These are phyloP conservation scores for Hirtodrosophila cameraria DNA, from an alignment of 2,888 invertebrate species.

Conservation along the genomic window DNA sequence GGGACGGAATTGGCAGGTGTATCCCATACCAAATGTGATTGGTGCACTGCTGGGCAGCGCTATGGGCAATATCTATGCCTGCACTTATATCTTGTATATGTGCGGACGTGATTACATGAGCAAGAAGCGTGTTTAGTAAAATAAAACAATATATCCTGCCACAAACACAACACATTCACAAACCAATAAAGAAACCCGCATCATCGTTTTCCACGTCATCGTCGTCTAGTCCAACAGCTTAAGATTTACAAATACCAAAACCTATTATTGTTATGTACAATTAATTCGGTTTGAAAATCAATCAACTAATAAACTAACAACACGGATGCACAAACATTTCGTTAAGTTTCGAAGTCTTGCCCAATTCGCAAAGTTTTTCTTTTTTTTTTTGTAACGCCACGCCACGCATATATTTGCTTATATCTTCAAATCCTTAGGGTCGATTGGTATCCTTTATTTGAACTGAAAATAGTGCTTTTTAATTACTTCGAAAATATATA, in stretches of 20 bases:
- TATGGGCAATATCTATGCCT: slow-evolving; percentile 84
- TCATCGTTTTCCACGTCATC: background rate
- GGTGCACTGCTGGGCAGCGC: slow-evolving; percentile 87
- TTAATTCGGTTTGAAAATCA: slow-evolving; percentile 64
- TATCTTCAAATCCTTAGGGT: no score
- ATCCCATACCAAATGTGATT: slow-evolving; percentile 88
- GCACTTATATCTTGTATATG: slow-evolving; percentile 80
- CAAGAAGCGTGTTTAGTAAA: slow-evolving; percentile 79
- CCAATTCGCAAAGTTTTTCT: no score
- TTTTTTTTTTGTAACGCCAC: no score
- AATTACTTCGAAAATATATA: no score
- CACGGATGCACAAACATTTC: slow-evolving; percentile 4
- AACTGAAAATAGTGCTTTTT: no score
- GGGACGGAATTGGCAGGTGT: slow-evolving; percentile 92
- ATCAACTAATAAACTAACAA: slow-evolving; percentile 68
- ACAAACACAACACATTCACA: slow-evolving; percentile 54
- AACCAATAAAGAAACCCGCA: slow-evolving; percentile 29
- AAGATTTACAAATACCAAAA: slow-evolving; percentile 63
- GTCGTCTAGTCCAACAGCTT: slow-evolving; percentile 72
- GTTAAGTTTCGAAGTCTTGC: no score
- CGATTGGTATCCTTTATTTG: no score
- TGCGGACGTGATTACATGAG: slow-evolving; percentile 82
- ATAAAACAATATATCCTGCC: slow-evolving; percentile 58
- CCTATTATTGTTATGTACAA: slow-evolving; percentile 66
- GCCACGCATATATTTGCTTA: no score